Conservation (phyloP, 1,140 invertebrate species). For the Bombus huntii region DNA sequence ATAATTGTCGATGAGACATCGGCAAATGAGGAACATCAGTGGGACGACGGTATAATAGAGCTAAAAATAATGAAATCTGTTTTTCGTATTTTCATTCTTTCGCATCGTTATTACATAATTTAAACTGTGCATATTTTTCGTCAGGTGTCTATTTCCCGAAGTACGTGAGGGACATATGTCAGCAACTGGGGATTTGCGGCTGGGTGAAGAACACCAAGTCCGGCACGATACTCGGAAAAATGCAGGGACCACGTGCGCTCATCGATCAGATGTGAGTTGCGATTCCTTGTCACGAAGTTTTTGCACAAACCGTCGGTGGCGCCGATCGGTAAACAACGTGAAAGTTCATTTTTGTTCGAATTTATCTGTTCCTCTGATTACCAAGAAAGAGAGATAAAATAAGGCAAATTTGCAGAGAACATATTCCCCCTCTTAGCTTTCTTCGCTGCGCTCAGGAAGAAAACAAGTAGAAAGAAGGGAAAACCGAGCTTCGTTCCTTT, state of each 20-base stretch:
- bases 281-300: conserved; percentile 1
- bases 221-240: conserved; percentile 93
- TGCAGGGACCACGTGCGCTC: conserved; percentile 90
- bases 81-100: background rate
- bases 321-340: conserved; percentile 14
- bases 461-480: background rate
- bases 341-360: conserved; percentile 43
- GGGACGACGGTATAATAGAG: background rate
- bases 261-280: conserved; percentile 92
- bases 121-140: conserved; percentile 50
- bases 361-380: conserved; percentile 33
- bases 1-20: background rate
- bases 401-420: conserved; percentile 22
- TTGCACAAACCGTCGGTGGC: conserved; percentile 28
- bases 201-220: conserved; percentile 95
- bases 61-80: background rate
- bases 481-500: background rate
- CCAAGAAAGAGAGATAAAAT: conserved; percentile 25
- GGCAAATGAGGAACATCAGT: background rate
- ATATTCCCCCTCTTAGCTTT: background rate
- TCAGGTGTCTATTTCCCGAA: conserved; percentile 94
- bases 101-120: background rate
- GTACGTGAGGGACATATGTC: conserved; percentile 90
- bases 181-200: conserved; percentile 89
- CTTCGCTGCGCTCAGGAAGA: background rate